Evolutionary conservation across 2,888 invertebrate species (phyloP).

Genomic region (Drosophila acutilabella): DNA sequence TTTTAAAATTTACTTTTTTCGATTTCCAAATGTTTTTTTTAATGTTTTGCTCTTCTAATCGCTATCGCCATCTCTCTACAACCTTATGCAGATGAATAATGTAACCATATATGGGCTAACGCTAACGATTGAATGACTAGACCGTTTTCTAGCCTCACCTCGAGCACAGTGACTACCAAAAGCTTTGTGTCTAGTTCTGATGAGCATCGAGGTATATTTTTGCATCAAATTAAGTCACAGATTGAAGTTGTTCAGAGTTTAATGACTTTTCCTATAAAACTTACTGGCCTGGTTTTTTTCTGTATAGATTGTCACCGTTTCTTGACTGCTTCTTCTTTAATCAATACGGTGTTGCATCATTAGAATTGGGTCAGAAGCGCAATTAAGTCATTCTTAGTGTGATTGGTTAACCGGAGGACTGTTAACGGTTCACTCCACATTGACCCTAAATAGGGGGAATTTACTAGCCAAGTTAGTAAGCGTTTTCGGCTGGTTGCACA

Average conservation of each 20-base stretch:
- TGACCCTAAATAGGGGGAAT: conserved; percentile 7
- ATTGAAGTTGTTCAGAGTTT: not conserved
- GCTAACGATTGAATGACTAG: conserved; percentile 54
- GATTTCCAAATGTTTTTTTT: conserved; percentile 13
- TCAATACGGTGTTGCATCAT: conserved; percentile 4
- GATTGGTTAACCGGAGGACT: conserved; percentile 46
- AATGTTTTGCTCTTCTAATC: conserved; percentile 20
- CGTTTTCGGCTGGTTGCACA: conserved; percentile 71
- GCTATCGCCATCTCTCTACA: not conserved
- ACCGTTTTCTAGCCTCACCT: conserved; percentile 11
- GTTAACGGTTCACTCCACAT: conserved; percentile 70
- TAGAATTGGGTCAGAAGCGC: conserved; percentile 62
- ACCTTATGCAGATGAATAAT: conserved; percentile 18
- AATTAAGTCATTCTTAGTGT: conserved; percentile 41
- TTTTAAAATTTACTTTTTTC: conserved; percentile 39
- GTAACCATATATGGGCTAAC: conserved; percentile 49
- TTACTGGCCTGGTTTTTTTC: not conserved
- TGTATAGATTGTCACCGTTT: conserved; percentile 1
- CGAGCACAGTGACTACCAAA: conserved; percentile 28
- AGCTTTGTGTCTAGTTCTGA: conserved; percentile 27
- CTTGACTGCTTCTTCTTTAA: not conserved
- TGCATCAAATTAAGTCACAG: conserved; percentile 23
- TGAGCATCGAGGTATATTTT: conserved; percentile 37
- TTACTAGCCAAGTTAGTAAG: conserved; percentile 5
- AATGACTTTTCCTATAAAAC: conserved; percentile 16